Conservation (phyloP, 2,888 invertebrate species). For the Erynnis tages region DNA sequence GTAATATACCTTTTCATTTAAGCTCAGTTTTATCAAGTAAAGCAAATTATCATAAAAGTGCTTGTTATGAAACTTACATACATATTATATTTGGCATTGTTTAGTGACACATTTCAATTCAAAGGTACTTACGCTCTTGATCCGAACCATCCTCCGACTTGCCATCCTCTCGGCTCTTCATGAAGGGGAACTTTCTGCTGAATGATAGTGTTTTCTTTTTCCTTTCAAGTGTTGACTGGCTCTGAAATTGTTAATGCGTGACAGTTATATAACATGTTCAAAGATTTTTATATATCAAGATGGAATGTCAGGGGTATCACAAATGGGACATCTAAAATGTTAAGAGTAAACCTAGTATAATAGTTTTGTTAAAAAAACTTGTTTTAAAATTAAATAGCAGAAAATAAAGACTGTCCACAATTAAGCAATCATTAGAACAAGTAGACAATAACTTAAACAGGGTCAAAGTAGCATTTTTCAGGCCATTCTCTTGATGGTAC, state of each 20-base stretch:
- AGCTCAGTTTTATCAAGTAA: background rate
- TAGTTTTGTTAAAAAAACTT: too few species aligned
- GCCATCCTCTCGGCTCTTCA: conserved; percentile 98
- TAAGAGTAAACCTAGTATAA: too few species aligned
- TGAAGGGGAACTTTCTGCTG: conserved; percentile 99
- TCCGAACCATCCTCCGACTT: conserved; percentile 98
- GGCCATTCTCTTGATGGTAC: too few species aligned
- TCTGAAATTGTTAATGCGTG: conserved; percentile 46
- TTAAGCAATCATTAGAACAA: too few species aligned
- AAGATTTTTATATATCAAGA: background rate
- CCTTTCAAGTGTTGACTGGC: conserved; percentile 96
- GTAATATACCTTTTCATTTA: too few species aligned
- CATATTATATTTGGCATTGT: background rate
- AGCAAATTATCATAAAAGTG: background rate
- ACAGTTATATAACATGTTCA: background rate
- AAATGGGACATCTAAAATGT: too few species aligned
- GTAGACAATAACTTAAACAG: too few species aligned
- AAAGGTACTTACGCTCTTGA: conserved; percentile 94
- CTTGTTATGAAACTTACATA: background rate
- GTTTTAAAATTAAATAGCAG: too few species aligned
- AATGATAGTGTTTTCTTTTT: conserved; percentile 99
- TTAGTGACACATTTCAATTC: conserved; percentile 11
- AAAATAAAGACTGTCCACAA: too few species aligned
- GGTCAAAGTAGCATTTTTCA: too few species aligned
- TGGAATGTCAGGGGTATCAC: too few species aligned